Evolutionary conservation across 2,888 invertebrate species (phyloP), one percentile per base, ranked within the genome.

Genomic region (Thelaira solivaga): DNA sequence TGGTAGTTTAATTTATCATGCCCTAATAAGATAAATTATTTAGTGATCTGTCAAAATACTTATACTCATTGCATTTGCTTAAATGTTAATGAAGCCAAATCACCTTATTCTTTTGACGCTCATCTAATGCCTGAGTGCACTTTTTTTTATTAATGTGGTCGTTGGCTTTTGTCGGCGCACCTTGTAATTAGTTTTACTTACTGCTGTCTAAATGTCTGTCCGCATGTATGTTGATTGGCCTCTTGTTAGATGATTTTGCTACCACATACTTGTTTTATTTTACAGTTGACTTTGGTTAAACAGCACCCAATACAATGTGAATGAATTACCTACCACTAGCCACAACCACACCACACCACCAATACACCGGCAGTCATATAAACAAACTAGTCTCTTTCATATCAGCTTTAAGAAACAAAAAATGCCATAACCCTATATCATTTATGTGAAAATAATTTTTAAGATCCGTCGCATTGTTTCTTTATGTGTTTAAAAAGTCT

Each of bases 181-280:
- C 72, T 84, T 84, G 86, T 86, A 86, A 86, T 86, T 86, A 86
- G 85, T 83, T 86, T 80, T 82, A 84, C n/a, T n/a, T n/a, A n/a
- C 85, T 84, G 82, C 84, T 64, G 69, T 71, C 55, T 61, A 47
- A 57, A 51, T 49, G 55, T 57, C 18, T 69, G 18, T 74, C 34
- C 64, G 34, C 71, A 69, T 61, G 51, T 61, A n/a, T 61, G 26
- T 18, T 59, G 61, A 68, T 75, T 51, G 65, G 74, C 55, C 62
- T 53, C 45, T 72, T 76, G 72, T 68, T 74, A 62, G 68, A 47
- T 26, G 57, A 53, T 49, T 62, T 62, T 39, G 55, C 62, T 68
- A 62, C 69, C 68, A 45, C 61, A n/a, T n/a, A n/a, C n/a, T n/a
- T n/a, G n/a, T n/a, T n/a, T 51, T 45, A 36, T 57, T 22, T 62